Evolutionary conservation across 2,113 vertebrate species (phyloP).

Genomic region (Cyprinodon tularosa): DNA sequence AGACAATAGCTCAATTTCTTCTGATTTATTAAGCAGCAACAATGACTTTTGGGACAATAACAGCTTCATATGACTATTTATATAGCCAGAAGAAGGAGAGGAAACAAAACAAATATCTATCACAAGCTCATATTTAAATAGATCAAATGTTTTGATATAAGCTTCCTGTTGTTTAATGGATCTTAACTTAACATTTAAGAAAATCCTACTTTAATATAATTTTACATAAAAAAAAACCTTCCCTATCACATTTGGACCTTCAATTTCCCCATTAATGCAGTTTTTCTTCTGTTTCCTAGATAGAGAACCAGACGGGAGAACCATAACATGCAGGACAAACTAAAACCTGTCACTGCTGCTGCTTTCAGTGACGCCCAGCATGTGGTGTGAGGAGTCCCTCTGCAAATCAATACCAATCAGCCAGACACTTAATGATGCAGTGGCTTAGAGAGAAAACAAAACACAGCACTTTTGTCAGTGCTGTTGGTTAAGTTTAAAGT

Average conservation of each 20-base stretch:
- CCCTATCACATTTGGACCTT: not conserved
- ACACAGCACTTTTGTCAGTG: not conserved
- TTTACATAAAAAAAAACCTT: not conserved
- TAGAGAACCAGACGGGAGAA: not conserved
- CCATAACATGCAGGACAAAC: not conserved
- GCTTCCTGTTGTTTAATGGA: not conserved
- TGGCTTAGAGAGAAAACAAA: not conserved
- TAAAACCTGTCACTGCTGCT: not conserved
- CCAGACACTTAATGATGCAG: not conserved
- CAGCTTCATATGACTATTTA: not conserved
- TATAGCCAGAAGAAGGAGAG: not conserved
- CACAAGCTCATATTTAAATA: not conserved
- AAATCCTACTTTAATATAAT: not conserved
- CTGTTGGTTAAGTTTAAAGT: too few species aligned
- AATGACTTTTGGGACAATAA: not conserved
- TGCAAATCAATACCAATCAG: not conserved
- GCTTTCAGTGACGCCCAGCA: slow-evolving; percentile 13
- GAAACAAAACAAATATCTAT: not conserved
- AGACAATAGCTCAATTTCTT: slow-evolving; percentile 2
- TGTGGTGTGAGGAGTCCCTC: not conserved
- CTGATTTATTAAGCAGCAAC: not conserved
- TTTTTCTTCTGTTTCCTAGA: slow-evolving; percentile 2
- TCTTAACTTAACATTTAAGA: not conserved
- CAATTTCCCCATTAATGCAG: not conserved
- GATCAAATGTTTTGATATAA: not conserved